Percentiles rank a stretch among this genome's conserved stretches.
Conservation (phyloP, 2,888 invertebrate species). For the Danaus chrysippus region DNA sequence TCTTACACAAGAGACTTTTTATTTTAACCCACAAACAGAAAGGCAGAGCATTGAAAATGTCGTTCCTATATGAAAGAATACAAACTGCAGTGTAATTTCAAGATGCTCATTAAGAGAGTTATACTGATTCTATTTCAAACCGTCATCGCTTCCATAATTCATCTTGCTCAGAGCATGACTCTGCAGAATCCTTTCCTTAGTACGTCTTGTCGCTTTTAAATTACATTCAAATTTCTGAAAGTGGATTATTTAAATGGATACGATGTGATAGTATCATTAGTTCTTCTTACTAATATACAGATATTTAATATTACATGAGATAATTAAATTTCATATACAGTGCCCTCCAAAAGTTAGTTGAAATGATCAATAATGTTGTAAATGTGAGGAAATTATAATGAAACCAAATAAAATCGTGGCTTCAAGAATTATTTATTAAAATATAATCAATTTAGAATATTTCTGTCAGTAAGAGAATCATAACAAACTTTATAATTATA, state of each 20-base stretch:
- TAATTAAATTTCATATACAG: too few relatives aligned
- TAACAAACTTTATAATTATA: too few relatives aligned
- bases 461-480: too few relatives aligned
- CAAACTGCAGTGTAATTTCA: constrained; percentile 3
- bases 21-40: too few relatives aligned
- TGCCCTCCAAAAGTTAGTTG: too few relatives aligned
- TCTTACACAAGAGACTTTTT: too few relatives aligned
- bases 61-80: background rate
- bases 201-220: constrained; percentile 35
- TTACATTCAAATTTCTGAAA: constrained; percentile 26
- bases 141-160: constrained; percentile 37
- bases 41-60: background rate
- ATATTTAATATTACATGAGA: too few relatives aligned
- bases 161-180: constrained; percentile 43
- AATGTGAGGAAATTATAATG: too few relatives aligned
- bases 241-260: constrained; percentile 19
- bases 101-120: constrained; percentile 22
- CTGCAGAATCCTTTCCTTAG: constrained; percentile 34
- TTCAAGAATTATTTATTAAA: too few relatives aligned
- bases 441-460: too few relatives aligned
- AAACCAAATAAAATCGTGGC: too few relatives aligned
- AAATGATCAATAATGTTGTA: too few relatives aligned
- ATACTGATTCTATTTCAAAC: constrained; percentile 14
- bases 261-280: constrained; percentile 2
- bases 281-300: background rate